Conservation (phyloP, 35 echinoderm and acorn worm genomes). For the Heliocidaris tuberculata region DNA sequence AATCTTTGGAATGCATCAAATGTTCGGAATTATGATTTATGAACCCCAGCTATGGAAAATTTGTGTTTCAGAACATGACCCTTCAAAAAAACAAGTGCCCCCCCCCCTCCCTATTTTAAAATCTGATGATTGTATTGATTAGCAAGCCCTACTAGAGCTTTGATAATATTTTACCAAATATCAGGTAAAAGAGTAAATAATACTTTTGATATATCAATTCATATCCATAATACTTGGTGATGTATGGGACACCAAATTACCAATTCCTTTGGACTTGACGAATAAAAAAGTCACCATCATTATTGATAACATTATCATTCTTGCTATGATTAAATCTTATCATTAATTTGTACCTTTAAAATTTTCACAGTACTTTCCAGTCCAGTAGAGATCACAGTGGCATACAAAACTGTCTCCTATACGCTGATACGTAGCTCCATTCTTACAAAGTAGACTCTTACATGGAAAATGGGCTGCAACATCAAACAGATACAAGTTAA, state of each 20-base stretch:
- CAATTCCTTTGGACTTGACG: no score
- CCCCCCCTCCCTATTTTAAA: no score
- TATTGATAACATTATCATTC: not conserved
- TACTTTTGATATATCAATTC: not conserved
- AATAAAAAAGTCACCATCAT: not conserved
- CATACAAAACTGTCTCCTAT: slow-evolving; percentile 47
- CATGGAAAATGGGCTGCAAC: slow-evolving; percentile 35
- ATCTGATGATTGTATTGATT: no score
- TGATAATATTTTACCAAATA: no score
- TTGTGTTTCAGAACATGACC: no score
- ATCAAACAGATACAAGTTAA: not conserved
- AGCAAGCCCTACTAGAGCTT: no score
- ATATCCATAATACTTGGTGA: not conserved
- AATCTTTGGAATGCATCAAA: no score
- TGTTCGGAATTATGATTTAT: no score
- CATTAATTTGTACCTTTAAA: slow-evolving; percentile 25
- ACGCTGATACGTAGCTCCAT: slow-evolving; percentile 54
- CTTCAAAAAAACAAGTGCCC: no score
- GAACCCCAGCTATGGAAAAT: no score
- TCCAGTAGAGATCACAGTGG: slow-evolving; percentile 54
- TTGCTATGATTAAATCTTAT: not conserved
- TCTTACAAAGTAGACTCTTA: slow-evolving; percentile 44
- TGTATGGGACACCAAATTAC: not conserved
- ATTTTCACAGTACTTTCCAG: slow-evolving; percentile 44
- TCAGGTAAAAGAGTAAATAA: no score